phyloP scores from a whole-genome alignment of 2,797 vertebrate genomes.

The Tiaroga cobitis region DNA sequence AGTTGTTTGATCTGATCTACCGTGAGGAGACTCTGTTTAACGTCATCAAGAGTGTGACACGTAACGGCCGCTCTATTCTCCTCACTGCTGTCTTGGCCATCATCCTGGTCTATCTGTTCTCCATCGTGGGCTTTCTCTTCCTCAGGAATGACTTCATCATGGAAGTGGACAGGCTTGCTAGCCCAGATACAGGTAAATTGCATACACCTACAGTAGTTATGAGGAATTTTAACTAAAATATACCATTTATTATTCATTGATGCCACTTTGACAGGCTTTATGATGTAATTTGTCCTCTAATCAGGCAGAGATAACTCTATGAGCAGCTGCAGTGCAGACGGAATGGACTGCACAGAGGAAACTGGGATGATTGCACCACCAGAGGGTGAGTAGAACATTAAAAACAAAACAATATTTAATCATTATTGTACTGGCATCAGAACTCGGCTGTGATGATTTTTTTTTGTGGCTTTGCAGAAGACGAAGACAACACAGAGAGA shows the following conservation, averaged over 20 bases:
- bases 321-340: constrained; percentile 82
- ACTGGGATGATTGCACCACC: constrained; percentile 62
- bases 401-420: neutral
- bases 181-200: constrained; percentile 65
- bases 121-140: constrained; percentile 95
- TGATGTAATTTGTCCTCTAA: constrained; percentile 11
- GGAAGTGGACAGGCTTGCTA: constrained; percentile 88
- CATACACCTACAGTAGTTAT: neutral
- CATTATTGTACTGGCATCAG: neutral
- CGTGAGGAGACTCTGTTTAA: constrained; percentile 96
- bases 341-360: constrained; percentile 80
- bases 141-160: constrained; percentile 97
- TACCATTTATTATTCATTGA: neutral
- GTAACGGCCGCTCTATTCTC: constrained; percentile 96
- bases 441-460: neutral
- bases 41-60: constrained; percentile 96
- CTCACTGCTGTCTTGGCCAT: constrained; percentile 95
- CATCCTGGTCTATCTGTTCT: constrained; percentile 98
- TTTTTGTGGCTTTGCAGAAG: constrained; percentile 51
- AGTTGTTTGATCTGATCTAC: constrained; percentile 98
- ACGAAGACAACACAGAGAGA: constrained; percentile 74
- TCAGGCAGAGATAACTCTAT: constrained; percentile 77
- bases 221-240: neutral
- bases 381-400: constrained; percentile 74
- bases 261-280: neutral